A percentile compares a stretch with the other conserved stretches of the same genome.
These are phyloP conservation scores for Neelides folsomi DNA, from an alignment of 2,888 invertebrate species.

Conservation along the genomic window DNA sequence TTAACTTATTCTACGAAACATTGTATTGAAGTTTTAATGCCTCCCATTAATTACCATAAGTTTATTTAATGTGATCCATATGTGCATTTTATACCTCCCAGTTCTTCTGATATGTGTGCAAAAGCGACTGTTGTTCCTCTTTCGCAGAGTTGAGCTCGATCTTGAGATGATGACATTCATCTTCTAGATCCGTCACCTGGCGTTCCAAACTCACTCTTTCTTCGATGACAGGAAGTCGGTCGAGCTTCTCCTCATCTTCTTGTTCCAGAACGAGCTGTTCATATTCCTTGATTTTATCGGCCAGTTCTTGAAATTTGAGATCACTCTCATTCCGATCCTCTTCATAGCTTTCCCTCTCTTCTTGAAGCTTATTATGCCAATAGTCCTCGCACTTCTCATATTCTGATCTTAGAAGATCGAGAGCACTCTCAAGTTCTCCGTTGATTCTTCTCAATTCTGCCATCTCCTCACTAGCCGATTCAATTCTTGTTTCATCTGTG, in stretches of 20 bases:
- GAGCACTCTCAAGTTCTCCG: constrained; percentile 55
- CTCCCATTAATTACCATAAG: not conserved
- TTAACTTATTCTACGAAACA: constrained; percentile 11
- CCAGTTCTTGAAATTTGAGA: constrained; percentile 58
- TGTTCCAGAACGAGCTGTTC: constrained; percentile 53
- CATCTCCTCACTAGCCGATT: constrained; percentile 35
- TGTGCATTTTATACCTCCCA: constrained; percentile 14
- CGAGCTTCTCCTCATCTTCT: constrained; percentile 38
- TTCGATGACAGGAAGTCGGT: constrained; percentile 58
- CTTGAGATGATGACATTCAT: constrained; percentile 51
- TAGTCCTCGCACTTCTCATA: constrained; percentile 78
- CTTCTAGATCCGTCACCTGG: constrained; percentile 54
- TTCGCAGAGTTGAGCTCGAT: constrained; percentile 32
- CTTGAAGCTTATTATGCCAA: constrained; percentile 64
- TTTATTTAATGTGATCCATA: not conserved
- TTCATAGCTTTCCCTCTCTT: constrained; percentile 59
- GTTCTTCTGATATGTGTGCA: constrained; percentile 19
- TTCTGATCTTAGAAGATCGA: constrained; percentile 60
- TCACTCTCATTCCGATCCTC: constrained; percentile 39
- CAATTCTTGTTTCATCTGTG: constrained; percentile 5
- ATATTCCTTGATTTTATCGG: constrained; percentile 63
- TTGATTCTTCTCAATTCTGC: constrained; percentile 42
- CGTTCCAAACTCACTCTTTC: constrained; percentile 55
- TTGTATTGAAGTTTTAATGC: not conserved
- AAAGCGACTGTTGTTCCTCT: constrained; percentile 19